Conservation (phyloP, 2,888 invertebrate genomes). For the Mycalesis mineus region DNA sequence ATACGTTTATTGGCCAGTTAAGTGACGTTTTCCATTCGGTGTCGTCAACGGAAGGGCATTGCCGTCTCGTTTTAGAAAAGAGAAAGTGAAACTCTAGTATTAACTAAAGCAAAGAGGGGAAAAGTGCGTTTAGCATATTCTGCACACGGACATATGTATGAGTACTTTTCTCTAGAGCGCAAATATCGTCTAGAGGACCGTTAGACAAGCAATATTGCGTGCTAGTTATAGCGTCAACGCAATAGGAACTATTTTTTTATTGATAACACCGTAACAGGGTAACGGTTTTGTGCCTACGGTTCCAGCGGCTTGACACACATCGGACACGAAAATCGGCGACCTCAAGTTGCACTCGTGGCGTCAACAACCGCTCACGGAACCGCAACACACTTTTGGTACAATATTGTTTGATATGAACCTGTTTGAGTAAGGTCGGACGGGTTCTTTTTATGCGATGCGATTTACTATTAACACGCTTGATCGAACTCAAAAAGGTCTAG, state of each 20-base stretch:
- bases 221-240: not conserved
- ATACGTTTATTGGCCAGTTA: too few species aligned
- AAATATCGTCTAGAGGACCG: not conserved
- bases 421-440: not conserved
- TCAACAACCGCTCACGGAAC: constrained; percentile 18
- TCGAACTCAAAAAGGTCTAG: too few species aligned
- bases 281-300: constrained; percentile 21
- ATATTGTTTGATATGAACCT: constrained; percentile 3
- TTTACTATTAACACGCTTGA: too few species aligned
- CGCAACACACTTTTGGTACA: constrained; percentile 12
- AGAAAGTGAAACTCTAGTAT: too few species aligned
- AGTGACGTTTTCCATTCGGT: too few species aligned
- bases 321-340: constrained; percentile 11
- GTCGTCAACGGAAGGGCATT: too few species aligned
- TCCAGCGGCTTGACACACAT: constrained; percentile 32
- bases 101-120: too few species aligned
- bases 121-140: too few species aligned
- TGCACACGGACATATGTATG: too few species aligned
- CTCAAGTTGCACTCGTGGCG: constrained; percentile 12
- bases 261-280: constrained; percentile 1
- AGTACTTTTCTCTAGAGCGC: too few species aligned
- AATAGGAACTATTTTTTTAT: not conserved
- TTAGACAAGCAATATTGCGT: not conserved
- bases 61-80: too few species aligned
- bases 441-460: not conserved